Conservation (phyloP, 2,888 invertebrate species). For the Cephalotes varians region DNA sequence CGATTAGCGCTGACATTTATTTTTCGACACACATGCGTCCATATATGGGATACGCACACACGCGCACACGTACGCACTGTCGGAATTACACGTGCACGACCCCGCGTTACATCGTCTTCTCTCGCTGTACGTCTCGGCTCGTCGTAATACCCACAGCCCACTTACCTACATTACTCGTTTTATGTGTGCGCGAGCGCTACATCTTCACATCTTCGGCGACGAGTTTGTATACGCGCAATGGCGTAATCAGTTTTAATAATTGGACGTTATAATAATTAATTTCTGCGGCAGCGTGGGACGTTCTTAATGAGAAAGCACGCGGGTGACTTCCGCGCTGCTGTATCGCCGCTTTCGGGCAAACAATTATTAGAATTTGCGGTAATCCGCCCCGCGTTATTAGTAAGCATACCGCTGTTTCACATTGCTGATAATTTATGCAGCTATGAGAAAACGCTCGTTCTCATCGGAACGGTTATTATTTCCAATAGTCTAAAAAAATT, state of each 20-base stretch:
- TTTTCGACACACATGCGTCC: constrained; percentile 22
- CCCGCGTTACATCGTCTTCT: constrained; percentile 68
- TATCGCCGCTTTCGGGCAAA: not conserved
- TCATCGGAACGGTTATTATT: not conserved
- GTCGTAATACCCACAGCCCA: constrained; percentile 84
- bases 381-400: not conserved
- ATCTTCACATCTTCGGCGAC: constrained; percentile 11
- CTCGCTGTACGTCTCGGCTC: constrained; percentile 76
- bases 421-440: not conserved
- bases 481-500: not conserved
- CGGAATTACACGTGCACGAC: constrained; percentile 62
- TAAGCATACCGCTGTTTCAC: not conserved
- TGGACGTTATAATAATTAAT: constrained; percentile 32
- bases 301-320: constrained; percentile 31
- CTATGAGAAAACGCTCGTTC: not conserved
- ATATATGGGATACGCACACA: not conserved
- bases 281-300: constrained; percentile 22
- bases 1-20: constrained; percentile 61
- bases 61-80: constrained; percentile 26
- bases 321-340: not conserved
- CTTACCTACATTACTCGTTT: constrained; percentile 84
- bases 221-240: constrained; percentile 26
- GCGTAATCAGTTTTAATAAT: constrained; percentile 54
- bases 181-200: constrained; percentile 16
- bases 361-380: not conserved